Percentiles rank a stretch among this genome's conserved stretches.
These are phyloP conservation scores for Paralichthys olivaceus DNA, from an alignment of 2,113 vertebrate species.

Conservation along the genomic window DNA sequence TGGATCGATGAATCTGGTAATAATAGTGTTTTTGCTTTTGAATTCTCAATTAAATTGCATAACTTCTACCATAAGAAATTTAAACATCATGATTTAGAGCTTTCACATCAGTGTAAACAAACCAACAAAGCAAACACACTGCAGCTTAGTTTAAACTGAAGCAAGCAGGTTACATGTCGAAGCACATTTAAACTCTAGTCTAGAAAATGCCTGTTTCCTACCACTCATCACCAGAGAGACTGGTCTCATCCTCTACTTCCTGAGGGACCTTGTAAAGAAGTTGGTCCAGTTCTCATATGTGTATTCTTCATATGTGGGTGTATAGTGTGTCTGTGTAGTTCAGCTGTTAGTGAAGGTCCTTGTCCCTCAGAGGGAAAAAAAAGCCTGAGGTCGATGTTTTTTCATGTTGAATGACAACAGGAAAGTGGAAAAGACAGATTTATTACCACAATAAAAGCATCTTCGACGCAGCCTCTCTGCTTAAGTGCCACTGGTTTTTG, in stretches of 20 bases:
- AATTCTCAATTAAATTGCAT: too few relatives aligned
- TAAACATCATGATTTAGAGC: too few relatives aligned
- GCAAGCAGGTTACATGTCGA: neutral
- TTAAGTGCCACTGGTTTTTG: constrained; percentile 26
- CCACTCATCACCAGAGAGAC: neutral
- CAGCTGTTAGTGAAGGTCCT: neutral
- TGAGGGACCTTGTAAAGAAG: constrained; percentile 18
- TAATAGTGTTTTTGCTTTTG: too few relatives aligned
- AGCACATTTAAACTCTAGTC: neutral
- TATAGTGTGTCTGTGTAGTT: neutral
- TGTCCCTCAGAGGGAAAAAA: constrained; percentile 16
- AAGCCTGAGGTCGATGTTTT: constrained; percentile 18
- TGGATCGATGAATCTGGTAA: too few relatives aligned
- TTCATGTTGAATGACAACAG: constrained; percentile 34
- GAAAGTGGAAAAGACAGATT: constrained; percentile 49
- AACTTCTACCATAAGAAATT: too few relatives aligned
- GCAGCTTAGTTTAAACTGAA: too few relatives aligned
- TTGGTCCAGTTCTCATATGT: neutral
- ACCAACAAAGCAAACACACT: too few relatives aligned
- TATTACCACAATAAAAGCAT: constrained; percentile 53
- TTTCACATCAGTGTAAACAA: too few relatives aligned
- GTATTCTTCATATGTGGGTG: neutral
- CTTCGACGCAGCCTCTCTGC: constrained; percentile 36
- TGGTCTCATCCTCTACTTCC: neutral
- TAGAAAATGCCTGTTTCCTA: neutral